Evolutionary conservation across 2,888 invertebrate species (phyloP), one percentile per base, ranked within the genome.

Genomic region (Ophonus ardosiacus): DNA sequence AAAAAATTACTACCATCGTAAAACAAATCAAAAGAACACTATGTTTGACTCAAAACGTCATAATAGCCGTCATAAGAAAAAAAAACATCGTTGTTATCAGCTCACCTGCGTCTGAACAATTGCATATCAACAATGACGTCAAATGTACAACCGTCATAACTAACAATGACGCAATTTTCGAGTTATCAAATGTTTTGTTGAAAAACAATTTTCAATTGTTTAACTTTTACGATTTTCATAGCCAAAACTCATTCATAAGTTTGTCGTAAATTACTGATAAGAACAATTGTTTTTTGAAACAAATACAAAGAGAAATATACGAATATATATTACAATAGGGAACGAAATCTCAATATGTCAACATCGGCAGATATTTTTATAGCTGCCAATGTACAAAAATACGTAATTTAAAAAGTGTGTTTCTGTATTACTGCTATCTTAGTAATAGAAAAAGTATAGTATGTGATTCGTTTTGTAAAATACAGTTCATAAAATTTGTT

Each of bases 151-250:
- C 59, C 71, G 71, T 74, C 71, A 74, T 68, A 38, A n/a, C 6
- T n/a, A 68, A 13, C 21, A 18, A 74, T 74, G 71, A 74, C 43
- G 43, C 18, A 3, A 43, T 43, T 63, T 21, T 63, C 15, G 71
- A 43, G 8, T 74, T 43, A 74, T 74, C 71, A 74, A 18, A 18
- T 74, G 71, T 43, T 74, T 74, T 74, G 43, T 74, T 74, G 24
- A 74, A 13, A 43, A 18, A 17, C 43, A 40, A 74, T 43, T 68
- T 40, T 40, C 71, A 43, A 43, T 74, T 74, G 71, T 74, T 68
- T 68, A 38, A 17, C 24, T 15, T 6, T 68, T 38, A 68, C 31
- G 68, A 24, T 8, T 15, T 68, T 68, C 18, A 74, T 18, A 43
- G 71, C 10, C 43, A 13, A 38, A 38, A 38, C n/a, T 74, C 40